Percentiles rank a stretch among this genome's conserved stretches.
Conservation (phyloP, 1,140 invertebrate species). For the Drosophila orena region DNA sequence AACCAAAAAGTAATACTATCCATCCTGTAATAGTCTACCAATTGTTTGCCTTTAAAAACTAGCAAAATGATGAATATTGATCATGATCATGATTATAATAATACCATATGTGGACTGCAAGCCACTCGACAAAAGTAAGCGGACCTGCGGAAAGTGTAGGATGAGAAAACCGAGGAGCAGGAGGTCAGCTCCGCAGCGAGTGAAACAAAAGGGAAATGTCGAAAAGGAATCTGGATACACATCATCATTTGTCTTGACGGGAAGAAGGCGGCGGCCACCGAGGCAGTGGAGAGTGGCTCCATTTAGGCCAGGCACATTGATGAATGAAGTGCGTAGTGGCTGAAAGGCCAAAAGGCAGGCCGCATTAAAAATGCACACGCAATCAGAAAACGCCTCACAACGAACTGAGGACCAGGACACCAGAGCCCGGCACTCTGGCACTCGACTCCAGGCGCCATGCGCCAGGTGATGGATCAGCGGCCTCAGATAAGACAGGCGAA, state of each 20-base stretch:
- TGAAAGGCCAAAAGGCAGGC: slow-evolving; percentile 68
- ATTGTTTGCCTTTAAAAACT: too few relatives aligned
- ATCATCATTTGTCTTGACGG: slow-evolving; percentile 77
- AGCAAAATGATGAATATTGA: too few relatives aligned
- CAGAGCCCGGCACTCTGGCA: background rate
- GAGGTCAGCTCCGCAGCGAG: slow-evolving; percentile 35
- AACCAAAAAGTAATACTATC: too few relatives aligned
- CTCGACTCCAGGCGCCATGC: background rate
- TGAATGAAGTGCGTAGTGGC: slow-evolving; percentile 76
- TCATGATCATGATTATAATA: too few relatives aligned
- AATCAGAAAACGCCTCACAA: slow-evolving; percentile 74
- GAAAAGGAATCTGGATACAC: slow-evolving; percentile 46
- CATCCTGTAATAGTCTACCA: too few relatives aligned
- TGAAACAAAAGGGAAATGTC: slow-evolving; percentile 30
- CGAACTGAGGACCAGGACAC: slow-evolving; percentile 20
- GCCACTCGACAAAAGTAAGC: too few relatives aligned
- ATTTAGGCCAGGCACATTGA: slow-evolving; percentile 65
- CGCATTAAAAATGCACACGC: slow-evolving; percentile 80
- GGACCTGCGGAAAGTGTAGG: background rate
- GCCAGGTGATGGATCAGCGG: slow-evolving; percentile 72
- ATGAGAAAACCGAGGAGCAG: background rate
- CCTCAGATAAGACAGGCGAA: slow-evolving; percentile 64
- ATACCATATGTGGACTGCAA: background rate
- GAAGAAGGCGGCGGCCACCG: background rate
- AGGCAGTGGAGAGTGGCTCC: slow-evolving; percentile 7